phyloP scores from a whole-genome alignment of 2,113 vertebrate genomes.

The Sula dactylatra region DNA sequence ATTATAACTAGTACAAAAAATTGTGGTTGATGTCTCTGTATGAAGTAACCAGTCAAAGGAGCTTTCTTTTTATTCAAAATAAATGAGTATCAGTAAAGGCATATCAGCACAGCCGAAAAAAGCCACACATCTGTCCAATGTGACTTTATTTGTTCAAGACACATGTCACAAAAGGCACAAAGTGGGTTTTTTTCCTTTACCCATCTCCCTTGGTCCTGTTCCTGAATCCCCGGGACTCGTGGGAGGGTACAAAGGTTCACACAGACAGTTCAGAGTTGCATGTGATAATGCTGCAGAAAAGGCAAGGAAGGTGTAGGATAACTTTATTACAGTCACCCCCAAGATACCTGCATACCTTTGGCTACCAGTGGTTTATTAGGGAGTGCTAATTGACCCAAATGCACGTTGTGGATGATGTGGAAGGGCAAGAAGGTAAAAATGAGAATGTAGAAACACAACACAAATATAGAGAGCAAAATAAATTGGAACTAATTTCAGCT shows the following conservation, averaged over 20 bases:
- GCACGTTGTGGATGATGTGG: background rate
- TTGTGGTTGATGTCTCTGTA: slow-evolving; percentile 2
- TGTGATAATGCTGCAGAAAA: background rate
- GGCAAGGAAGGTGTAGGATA: background rate
- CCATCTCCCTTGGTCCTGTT: background rate
- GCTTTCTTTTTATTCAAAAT: background rate
- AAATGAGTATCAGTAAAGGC: background rate
- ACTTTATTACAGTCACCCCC: background rate
- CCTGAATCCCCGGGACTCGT: background rate
- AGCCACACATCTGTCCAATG: background rate
- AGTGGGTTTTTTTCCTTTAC: background rate
- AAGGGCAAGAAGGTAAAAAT: background rate
- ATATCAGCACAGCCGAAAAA: background rate
- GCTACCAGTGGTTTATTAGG: background rate
- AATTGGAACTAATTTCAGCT: background rate
- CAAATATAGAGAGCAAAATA: background rate
- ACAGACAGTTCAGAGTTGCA: background rate
- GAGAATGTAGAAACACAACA: background rate
- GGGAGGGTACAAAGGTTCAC: background rate
- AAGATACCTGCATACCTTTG: background rate
- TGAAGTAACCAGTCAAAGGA: background rate
- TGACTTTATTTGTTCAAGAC: background rate
- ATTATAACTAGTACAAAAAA: slow-evolving; percentile 47
- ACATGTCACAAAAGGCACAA: background rate
- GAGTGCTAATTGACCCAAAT: background rate